These are phyloP conservation scores for Alligator sinensis DNA, from an alignment of 2,113 vertebrate species.

Conservation along the genomic window DNA sequence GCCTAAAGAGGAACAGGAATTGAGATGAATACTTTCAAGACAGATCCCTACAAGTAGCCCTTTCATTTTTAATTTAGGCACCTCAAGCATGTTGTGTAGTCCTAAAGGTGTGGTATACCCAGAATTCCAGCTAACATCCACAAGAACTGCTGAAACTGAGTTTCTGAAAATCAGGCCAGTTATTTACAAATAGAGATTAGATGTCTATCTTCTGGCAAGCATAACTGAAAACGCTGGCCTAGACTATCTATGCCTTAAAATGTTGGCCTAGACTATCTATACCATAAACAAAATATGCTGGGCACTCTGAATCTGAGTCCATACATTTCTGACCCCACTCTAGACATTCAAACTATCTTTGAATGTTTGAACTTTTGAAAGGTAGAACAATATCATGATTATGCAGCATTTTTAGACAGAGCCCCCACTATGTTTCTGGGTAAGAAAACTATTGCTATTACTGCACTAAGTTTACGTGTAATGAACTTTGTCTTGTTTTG, in stretches of 20 bases:
- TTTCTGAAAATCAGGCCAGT: neutral
- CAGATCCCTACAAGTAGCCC: neutral
- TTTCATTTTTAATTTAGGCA: neutral
- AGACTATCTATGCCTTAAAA: neutral
- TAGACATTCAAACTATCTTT: neutral
- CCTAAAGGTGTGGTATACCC: neutral
- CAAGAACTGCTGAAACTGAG: neutral
- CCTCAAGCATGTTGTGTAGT: neutral
- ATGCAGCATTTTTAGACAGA: neutral
- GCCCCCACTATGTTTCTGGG: neutral
- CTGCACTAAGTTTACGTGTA: neutral
- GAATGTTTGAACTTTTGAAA: neutral
- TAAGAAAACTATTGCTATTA: neutral
- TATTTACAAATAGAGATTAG: neutral
- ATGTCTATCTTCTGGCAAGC: neutral
- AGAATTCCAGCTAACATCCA: neutral
- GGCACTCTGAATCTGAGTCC: neutral
- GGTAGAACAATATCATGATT: neutral
- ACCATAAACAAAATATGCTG: neutral
- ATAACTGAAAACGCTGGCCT: neutral
- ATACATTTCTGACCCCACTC: neutral
- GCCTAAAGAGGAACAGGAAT: neutral
- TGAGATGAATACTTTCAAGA: neutral
- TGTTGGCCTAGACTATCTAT: neutral
- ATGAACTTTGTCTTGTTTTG: slow-evolving; percentile 25